Percentiles rank a stretch among this genome's conserved stretches.
phyloP scores from a whole-genome alignment of 2,888 invertebrate genomes.

The Ganaspis brasiliensis region DNA sequence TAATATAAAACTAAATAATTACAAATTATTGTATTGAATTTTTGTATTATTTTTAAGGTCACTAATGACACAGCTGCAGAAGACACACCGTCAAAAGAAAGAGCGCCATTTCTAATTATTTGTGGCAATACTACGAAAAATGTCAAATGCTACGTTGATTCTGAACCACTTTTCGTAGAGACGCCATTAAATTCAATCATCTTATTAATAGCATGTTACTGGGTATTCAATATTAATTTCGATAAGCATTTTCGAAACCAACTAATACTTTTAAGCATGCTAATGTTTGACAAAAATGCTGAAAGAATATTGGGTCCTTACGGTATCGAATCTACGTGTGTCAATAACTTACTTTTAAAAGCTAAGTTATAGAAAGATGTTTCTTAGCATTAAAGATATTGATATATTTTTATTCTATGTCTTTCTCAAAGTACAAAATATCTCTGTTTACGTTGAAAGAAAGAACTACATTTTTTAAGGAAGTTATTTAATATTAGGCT shows the following conservation, averaged over 20 bases:
- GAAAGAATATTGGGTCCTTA: neutral
- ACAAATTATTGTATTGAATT: neutral
- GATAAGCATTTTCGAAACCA: neutral
- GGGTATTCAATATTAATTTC: neutral
- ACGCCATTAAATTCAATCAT: neutral
- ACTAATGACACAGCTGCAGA: neutral
- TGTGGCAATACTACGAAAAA: neutral
- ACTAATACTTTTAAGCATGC: neutral
- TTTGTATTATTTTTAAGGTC: no score
- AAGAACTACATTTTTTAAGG: no score
- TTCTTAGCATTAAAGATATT: no score
- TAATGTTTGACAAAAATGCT: neutral
- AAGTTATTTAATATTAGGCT: no score
- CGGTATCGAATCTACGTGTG: neutral
- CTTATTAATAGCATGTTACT: neutral
- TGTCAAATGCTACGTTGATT: neutral
- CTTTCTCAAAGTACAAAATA: no score
- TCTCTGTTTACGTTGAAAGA: no score
- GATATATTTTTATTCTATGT: no score
- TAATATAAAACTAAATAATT: neutral
- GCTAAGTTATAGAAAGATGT: slow-evolving; percentile 40
- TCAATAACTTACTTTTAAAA: neutral
- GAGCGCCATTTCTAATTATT: neutral
- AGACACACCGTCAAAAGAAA: neutral
- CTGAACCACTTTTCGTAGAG: neutral